Conservation (phyloP, 2,797 vertebrate genomes). For the Melanogrammus aeglefinus region DNA sequence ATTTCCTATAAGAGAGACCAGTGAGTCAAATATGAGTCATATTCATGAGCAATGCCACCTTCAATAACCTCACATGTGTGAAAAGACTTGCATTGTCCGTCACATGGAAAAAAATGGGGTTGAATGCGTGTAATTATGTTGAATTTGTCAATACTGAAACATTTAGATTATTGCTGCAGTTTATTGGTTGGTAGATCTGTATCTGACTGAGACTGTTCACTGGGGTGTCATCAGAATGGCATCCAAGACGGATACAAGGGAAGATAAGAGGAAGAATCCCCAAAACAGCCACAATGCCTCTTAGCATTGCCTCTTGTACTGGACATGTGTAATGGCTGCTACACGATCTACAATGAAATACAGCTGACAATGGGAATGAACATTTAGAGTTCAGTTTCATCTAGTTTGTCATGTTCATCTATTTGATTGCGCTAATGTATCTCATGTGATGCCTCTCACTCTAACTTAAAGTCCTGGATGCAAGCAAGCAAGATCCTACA, state of each 20-base stretch:
- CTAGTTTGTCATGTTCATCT: not conserved
- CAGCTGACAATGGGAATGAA: not conserved
- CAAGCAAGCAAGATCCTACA: not conserved
- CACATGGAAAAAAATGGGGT: not conserved
- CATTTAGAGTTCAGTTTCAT: not conserved
- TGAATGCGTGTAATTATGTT: not conserved
- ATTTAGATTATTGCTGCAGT: not conserved
- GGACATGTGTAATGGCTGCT: too few species aligned
- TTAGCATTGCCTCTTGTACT: not conserved
- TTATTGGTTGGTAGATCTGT: not conserved
- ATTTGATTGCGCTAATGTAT: not conserved
- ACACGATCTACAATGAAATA: not conserved
- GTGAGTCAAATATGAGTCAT: not conserved
- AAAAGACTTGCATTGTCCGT: not conserved
- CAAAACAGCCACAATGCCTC: not conserved
- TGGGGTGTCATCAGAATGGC: not conserved
- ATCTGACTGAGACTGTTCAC: not conserved
- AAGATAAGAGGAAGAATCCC: not conserved
- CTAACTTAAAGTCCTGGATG: not conserved
- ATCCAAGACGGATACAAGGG: not conserved
- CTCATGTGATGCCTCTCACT: not conserved
- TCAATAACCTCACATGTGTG: not conserved
- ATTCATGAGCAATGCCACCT: not conserved
- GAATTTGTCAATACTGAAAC: not conserved
- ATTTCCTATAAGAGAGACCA: not conserved